These are phyloP conservation scores for Mionectes macconnelli DNA, from an alignment of 2,113 vertebrate genomes.

Conservation along the genomic window DNA sequence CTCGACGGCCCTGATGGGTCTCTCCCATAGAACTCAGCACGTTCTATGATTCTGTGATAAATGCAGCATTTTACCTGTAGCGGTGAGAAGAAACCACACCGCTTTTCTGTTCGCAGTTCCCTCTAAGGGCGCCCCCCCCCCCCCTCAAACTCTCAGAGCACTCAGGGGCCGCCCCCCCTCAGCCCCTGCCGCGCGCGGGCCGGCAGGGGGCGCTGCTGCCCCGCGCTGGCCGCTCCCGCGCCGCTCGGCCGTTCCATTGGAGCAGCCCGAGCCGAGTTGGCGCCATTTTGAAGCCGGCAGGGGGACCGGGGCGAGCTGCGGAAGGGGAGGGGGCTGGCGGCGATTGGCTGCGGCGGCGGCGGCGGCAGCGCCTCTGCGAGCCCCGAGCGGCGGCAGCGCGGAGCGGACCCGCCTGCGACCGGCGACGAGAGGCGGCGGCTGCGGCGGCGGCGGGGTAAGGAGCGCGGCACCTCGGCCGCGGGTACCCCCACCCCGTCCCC, in stretches of 20 bases:
- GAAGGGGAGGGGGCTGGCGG: constrained; percentile 78
- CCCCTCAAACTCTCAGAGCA: not conserved
- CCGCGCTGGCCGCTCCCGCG: constrained; percentile 20
- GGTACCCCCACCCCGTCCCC: not conserved
- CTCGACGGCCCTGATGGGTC: too few species aligned
- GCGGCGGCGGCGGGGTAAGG: constrained; percentile 12
- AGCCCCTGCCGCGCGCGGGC: too few species aligned
- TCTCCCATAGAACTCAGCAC: not conserved
- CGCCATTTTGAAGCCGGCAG: constrained; percentile 97
- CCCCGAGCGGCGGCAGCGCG: constrained; percentile 46
- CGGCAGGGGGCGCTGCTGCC: constrained; percentile 80
- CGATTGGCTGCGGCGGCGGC: constrained; percentile 74
- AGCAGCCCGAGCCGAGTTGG: constrained; percentile 86
- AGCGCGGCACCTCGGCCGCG: not conserved
- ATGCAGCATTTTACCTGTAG: not conserved
- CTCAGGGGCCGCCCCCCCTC: too few species aligned
- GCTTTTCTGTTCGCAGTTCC: not conserved
- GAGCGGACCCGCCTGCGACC: constrained; percentile 67
- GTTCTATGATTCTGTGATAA: not conserved
- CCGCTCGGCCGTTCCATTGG: constrained; percentile 72
- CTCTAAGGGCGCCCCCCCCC: not conserved
- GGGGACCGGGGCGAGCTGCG: constrained; percentile 75
- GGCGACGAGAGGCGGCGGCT: constrained; percentile 33
- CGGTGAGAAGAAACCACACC: not conserved
- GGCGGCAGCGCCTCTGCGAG: constrained; percentile 38